A percentile compares a stretch with the other conserved stretches of the same genome.
Evolutionary conservation across 2,797 vertebrate genomes (phyloP).

Genomic region (Onychomys arenicola): DNA sequence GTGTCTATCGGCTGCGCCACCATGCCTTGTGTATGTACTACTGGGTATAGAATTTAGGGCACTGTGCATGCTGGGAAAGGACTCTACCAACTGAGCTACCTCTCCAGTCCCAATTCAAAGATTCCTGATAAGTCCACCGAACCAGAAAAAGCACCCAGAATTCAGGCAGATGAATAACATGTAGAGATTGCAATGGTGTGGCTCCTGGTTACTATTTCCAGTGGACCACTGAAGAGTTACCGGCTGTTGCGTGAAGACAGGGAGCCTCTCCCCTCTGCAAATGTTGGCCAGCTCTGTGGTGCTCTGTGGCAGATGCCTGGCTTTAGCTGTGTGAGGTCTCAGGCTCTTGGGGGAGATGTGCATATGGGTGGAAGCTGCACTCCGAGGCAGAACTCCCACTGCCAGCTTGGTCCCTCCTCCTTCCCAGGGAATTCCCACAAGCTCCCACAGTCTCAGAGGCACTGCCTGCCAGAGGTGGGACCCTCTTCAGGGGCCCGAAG

Average conservation of each 20-base stretch:
- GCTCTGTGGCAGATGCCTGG: no score
- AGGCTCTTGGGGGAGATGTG: neutral
- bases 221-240: neutral
- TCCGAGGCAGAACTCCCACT: constrained; percentile 47
- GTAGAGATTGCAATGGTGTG: constrained; percentile 4
- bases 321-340: constrained; percentile 66
- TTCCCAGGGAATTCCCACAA: neutral
- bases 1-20: neutral
- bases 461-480: constrained; percentile 66
- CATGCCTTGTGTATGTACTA: neutral
- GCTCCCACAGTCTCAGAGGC: constrained; percentile 64
- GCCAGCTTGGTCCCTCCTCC: neutral
- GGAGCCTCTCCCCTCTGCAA: neutral
- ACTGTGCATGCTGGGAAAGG: neutral
- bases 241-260: no score
- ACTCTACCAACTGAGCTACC: neutral
- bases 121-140: constrained; percentile 65
- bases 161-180: constrained; percentile 52
- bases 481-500: constrained; percentile 66
- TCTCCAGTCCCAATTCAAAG: constrained; percentile 73
- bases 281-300: neutral
- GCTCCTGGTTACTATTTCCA: neutral
- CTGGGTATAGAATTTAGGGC: neutral
- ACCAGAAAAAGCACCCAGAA: constrained; percentile 73
- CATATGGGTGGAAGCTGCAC: constrained; percentile 75